A percentile compares a stretch with the other conserved stretches of the same genome.
phyloP scores from a whole-genome alignment of 2,888 invertebrate genomes.

The Tipula helvola region DNA sequence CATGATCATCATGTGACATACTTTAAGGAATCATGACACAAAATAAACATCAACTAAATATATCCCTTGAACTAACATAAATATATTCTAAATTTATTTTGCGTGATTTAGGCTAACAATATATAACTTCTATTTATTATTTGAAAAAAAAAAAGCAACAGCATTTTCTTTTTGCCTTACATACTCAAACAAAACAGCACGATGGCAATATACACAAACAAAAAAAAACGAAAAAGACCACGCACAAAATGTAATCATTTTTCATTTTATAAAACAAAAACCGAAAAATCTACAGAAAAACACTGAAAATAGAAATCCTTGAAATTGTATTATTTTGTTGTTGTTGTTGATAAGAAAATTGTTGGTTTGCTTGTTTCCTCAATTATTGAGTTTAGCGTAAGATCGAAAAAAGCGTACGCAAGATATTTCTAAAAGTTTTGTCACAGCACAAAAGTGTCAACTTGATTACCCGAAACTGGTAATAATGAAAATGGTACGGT shows the following conservation, averaged over 20 bases:
- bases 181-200: background rate
- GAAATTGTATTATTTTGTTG: background rate
- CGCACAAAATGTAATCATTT: background rate
- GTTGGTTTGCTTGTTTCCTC: background rate
- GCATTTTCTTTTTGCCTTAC: background rate
- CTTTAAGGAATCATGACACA: background rate
- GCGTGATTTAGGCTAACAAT: constrained; percentile 4
- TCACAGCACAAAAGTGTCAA: background rate
- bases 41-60: background rate
- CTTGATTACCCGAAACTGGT: too few species aligned
- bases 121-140: background rate
- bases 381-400: background rate
- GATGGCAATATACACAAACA: background rate
- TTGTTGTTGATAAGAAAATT: background rate
- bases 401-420: background rate
- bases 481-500: too few species aligned
- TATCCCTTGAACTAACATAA: background rate
- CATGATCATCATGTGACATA: background rate
- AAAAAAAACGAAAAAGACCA: background rate
- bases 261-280: background rate
- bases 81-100: background rate
- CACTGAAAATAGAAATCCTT: background rate
- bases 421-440: background rate
- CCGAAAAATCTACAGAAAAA: background rate
- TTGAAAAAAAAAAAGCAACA: background rate